A percentile compares a stretch with the other conserved stretches of the same genome.
phyloP scores from a whole-genome alignment of 2,113 vertebrate genomes.

The Cnemophilus loriae region DNA sequence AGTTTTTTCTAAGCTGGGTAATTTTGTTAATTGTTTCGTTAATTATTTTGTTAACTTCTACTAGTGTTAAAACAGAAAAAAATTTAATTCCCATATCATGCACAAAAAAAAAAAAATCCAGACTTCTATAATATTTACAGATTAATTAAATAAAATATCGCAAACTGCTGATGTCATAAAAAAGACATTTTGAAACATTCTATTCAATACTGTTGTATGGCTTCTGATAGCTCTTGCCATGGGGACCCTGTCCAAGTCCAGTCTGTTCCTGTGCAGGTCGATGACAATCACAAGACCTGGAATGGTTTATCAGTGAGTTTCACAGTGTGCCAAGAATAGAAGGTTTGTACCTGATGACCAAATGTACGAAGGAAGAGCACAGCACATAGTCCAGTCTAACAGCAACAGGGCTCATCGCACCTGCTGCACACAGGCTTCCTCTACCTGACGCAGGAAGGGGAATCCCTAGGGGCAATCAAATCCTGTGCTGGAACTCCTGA shows the following conservation, averaged over 20 bases:
- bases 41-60: not conserved
- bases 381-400: fast-evolving
- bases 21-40: not conserved
- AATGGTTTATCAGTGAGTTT: not conserved
- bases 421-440: not conserved
- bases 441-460: fast-evolving
- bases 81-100: not conserved
- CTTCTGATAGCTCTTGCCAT: not conserved
- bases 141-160: not conserved
- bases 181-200: not conserved
- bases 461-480: not conserved
- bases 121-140: not conserved
- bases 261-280: fast-evolving
- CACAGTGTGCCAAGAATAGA: not conserved
- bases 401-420: not conserved
- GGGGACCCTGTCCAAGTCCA: not conserved
- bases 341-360: not conserved
- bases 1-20: not conserved
- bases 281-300: not conserved
- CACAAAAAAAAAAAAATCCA: not conserved
- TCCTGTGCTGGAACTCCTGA: not conserved
- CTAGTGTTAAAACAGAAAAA: not conserved
- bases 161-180: not conserved
- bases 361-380: not conserved
- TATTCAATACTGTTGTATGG: not conserved